These are phyloP conservation scores for Eupsilia transversa DNA, from an alignment of 2,888 invertebrate species.

Conservation along the genomic window DNA sequence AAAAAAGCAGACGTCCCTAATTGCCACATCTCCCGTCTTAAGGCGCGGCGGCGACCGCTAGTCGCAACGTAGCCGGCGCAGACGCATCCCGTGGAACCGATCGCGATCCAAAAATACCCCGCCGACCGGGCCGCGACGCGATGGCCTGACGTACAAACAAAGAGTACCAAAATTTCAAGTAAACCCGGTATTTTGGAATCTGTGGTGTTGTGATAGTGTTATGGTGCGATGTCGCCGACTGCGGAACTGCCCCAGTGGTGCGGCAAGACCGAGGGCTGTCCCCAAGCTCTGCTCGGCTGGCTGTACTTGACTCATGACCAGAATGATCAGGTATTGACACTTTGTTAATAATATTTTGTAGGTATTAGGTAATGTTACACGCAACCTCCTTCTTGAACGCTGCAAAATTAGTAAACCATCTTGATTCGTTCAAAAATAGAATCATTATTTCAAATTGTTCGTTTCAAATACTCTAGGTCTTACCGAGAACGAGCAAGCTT, in stretches of 20 bases:
- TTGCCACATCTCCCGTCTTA: slow-evolving; percentile 85
- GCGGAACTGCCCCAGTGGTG: slow-evolving; percentile 88
- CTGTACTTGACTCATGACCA: slow-evolving; percentile 85
- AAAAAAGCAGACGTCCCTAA: slow-evolving; percentile 73
- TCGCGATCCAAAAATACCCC: slow-evolving; percentile 85
- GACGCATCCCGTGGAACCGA: slow-evolving; percentile 82
- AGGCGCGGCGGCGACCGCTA: slow-evolving; percentile 83
- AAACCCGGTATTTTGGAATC: slow-evolving; percentile 34
- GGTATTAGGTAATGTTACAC: neutral
- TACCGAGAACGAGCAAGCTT: neutral
- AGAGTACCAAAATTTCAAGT: slow-evolving; percentile 52
- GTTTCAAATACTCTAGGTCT: slow-evolving; percentile 12
- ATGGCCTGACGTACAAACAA: slow-evolving; percentile 77
- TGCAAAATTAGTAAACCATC: slow-evolving; percentile 26
- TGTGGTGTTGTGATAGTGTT: slow-evolving; percentile 63
- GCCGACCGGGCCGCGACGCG: slow-evolving; percentile 77
- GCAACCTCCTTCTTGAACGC: neutral
- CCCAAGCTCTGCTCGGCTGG: slow-evolving; percentile 86
- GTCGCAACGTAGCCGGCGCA: slow-evolving; percentile 84
- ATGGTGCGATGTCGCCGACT: slow-evolving; percentile 86
- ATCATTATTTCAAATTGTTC: slow-evolving; percentile 10
- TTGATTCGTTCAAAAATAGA: slow-evolving; percentile 63
- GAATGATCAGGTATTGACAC: slow-evolving; percentile 83
- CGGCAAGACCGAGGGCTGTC: slow-evolving; percentile 83
- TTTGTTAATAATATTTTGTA: too few relatives aligned